A percentile compares a stretch with the other conserved stretches of the same genome.
Evolutionary conservation across 1,140 invertebrate genomes (phyloP).

Genomic region (Dendrolimus punctatus): DNA sequence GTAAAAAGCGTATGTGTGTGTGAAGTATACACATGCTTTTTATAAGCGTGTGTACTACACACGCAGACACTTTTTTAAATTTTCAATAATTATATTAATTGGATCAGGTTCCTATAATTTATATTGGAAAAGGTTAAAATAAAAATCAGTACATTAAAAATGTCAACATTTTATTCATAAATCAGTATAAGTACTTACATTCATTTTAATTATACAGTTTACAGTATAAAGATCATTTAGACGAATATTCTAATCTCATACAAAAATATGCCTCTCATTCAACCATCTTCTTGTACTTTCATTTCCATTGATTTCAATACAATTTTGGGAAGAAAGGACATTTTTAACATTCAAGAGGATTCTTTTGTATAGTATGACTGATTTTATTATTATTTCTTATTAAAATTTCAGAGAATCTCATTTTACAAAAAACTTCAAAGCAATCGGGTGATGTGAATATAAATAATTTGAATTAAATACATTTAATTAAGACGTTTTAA

Average conservation of each 20-base stretch:
- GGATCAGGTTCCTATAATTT: not conserved
- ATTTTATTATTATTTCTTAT: no score
- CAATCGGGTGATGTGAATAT: no score
- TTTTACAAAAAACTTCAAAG: no score
- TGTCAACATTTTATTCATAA: slow-evolving; percentile 66
- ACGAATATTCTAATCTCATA: slow-evolving; percentile 43
- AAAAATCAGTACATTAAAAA: slow-evolving; percentile 30
- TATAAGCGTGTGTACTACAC: no score
- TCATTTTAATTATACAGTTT: slow-evolving; percentile 37
- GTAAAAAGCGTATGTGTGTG: no score
- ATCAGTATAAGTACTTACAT: slow-evolving; percentile 56
- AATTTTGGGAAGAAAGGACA: not conserved
- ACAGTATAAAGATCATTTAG: slow-evolving; percentile 37
- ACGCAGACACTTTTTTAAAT: no score
- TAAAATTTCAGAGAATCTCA: no score
- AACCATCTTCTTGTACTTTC: slow-evolving; percentile 37
- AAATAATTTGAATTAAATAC: no score
- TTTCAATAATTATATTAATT: no score
- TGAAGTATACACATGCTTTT: no score
- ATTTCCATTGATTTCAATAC: slow-evolving; percentile 10
- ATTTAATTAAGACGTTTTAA: no score
- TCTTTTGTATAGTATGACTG: no score
- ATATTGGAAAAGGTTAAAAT: not conserved
- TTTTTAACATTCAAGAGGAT: not conserved
- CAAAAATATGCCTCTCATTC: slow-evolving; percentile 50